Percentiles rank a stretch among this genome's conserved stretches.
Conservation (phyloP, 2,113 vertebrate species). For the Cyphomyrus discorhynchus region DNA sequence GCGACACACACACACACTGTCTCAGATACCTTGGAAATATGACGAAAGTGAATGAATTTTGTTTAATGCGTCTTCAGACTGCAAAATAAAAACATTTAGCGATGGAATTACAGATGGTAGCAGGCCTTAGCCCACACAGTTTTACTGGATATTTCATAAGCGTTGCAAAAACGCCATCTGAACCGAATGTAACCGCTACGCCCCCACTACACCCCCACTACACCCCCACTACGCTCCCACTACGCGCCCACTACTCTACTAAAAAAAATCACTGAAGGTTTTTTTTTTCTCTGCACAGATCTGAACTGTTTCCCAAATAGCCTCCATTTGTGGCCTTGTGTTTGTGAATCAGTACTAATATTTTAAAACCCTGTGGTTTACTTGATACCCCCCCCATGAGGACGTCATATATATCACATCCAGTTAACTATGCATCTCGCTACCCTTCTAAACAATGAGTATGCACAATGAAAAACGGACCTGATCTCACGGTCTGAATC, state of each 20-base stretch:
- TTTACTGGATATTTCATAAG: not conserved
- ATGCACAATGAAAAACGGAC: not conserved
- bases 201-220: not conserved
- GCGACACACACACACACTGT: not conserved
- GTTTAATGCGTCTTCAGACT: not conserved
- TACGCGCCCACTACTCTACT: not conserved
- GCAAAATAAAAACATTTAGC: not conserved
- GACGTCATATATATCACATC: not conserved
- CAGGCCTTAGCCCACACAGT: not conserved
- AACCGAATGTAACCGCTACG: not conserved
- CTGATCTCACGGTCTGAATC: not conserved
- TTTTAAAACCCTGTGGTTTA: not conserved
- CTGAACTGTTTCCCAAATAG: not conserved
- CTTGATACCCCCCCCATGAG: not conserved
- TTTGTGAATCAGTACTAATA: slow-evolving; percentile 1
- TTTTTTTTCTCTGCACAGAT: not conserved
- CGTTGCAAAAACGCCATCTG: not conserved
- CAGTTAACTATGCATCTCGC: not conserved
- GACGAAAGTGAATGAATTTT: not conserved
- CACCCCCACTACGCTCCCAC: not conserved
- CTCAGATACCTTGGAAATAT: not conserved
- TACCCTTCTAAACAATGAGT: not conserved
- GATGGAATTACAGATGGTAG: not conserved
- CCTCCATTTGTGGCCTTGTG: not conserved
- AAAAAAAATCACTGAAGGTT: not conserved